Evolutionary conservation across 2,113 vertebrate species (phyloP), one percentile per base, ranked within the genome.

Genomic region (Chrysochloris asiatica): DNA sequence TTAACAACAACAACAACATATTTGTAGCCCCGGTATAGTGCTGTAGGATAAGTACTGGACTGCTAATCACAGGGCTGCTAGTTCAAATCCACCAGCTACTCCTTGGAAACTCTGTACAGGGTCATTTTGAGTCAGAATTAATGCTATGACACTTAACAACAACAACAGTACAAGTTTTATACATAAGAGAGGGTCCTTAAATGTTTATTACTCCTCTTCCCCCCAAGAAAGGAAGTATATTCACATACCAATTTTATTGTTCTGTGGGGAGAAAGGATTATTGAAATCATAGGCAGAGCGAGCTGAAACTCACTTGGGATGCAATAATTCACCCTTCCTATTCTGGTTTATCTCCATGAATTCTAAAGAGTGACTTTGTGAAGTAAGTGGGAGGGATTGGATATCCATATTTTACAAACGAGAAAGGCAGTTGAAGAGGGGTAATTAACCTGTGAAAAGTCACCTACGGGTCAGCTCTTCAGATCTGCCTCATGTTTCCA

Each of bases 311-410:
- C 41, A 56, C 3, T 21, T 14, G 47, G 48, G 86, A 63, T 79
- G 26, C 52, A 41, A 33, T 45, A 81, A 77, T 54, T 41, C 50
- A 30, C 13, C 63, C 28, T 80, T 75, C 21, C 83, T 69, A 8
- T 69, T 81, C 73, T 88, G 48, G 13, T 84, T 93, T 52, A 54
- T 63, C 41, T 91, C 67, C 43, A 1, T 72, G 79, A 94, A 69
- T 75, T 91, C 90, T 83, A 33, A n/a, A 85, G 67, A 26, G 17
- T 38, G 77, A 72, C 59, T 65, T 86, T 45, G 21, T 69, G 63
- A 86, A 73, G 45, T 6, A 69, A 26, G 6, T 76, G 67, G 43
- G 59, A 30, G 67, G 3, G 45, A 8, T 19, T 8, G 83, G 61
- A 11, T 75, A 63, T 1, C 48, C n/a, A 8, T 80, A 61, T 81